Percentiles rank a stretch among this genome's conserved stretches.
phyloP scores from a whole-genome alignment of 2,113 vertebrate species.

The Suricata suricatta region DNA sequence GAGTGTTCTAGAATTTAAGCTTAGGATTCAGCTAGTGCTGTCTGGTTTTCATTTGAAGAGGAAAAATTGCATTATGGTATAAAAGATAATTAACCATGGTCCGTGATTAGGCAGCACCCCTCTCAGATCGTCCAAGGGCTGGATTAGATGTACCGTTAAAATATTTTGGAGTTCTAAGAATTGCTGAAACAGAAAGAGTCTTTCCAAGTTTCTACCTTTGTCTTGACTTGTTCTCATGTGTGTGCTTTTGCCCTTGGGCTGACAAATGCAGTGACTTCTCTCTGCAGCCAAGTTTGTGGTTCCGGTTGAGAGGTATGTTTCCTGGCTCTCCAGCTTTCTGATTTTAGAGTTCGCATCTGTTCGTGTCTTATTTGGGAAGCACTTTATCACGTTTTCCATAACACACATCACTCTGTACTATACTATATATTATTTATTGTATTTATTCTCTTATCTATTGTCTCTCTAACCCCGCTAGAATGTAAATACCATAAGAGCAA shows the following conservation, averaged over 20 bases:
- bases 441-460: background rate
- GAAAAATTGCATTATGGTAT: background rate
- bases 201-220: background rate
- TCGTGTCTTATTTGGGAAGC: background rate
- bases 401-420: background rate
- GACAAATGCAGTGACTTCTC: background rate
- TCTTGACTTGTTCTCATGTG: background rate
- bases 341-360: background rate
- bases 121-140: background rate
- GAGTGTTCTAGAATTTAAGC: background rate
- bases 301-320: background rate
- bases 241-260: background rate
- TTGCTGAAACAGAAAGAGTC: background rate
- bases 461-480: background rate
- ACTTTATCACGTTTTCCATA: background rate
- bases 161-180: background rate
- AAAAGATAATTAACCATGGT: background rate
- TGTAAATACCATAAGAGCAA: background rate
- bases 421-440: background rate
- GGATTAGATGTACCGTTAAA: background rate
- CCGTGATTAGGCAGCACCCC: background rate
- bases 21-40: background rate
- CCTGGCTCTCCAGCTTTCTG: background rate
- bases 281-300: background rate
- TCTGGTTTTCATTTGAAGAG: background rate